Conservation (phyloP, 2,113 vertebrate genomes). For the Danio rerio region DNA sequence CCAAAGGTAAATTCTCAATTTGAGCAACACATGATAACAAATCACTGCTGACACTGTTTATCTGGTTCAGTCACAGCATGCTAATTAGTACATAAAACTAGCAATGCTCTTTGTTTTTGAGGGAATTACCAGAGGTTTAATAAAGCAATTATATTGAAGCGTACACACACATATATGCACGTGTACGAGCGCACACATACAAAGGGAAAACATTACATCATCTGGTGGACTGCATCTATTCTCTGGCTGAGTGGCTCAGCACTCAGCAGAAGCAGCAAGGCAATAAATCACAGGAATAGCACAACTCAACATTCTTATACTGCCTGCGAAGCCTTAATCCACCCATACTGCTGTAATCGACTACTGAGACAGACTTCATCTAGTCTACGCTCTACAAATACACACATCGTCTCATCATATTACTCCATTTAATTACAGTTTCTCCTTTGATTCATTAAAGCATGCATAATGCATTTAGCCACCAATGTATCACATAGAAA, state of each 20-base stretch:
- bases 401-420: constrained; percentile 3
- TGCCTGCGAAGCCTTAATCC: constrained; percentile 54
- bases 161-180: neutral
- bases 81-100: neutral
- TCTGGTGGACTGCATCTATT: constrained; percentile 50
- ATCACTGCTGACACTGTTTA: neutral
- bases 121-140: neutral
- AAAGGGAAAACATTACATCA: constrained; percentile 56
- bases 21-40: neutral
- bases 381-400: constrained; percentile 20
- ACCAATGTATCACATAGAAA: neutral
- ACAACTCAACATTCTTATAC: constrained; percentile 48
- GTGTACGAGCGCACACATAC: neutral
- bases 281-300: constrained; percentile 60
- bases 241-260: constrained; percentile 56
- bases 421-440: neutral
- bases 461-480: neutral
- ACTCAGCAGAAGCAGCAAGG: constrained; percentile 56
- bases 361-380: constrained; percentile 34
- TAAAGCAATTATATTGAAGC: neutral
- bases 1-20: neutral
- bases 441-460: constrained; percentile 15
- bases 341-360: constrained; percentile 44
- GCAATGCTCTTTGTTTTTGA: neutral
- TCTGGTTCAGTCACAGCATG: neutral